Evolutionary conservation across 2,888 invertebrate species (phyloP).

Genomic region (Opisthograptis luteolata): DNA sequence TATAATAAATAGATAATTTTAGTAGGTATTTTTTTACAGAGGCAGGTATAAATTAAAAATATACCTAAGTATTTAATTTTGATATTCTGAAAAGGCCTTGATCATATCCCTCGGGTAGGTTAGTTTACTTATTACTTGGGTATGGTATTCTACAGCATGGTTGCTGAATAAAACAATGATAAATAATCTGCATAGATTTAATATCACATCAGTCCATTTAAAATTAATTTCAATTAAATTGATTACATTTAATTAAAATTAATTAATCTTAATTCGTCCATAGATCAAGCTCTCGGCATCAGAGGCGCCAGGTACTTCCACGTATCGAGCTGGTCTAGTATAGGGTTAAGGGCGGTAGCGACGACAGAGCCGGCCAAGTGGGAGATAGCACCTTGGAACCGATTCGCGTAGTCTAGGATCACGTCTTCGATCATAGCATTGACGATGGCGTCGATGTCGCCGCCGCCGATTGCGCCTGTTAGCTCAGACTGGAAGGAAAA

Average conservation of each 20-base stretch:
- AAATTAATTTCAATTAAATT: too few relatives aligned
- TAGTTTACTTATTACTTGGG: background rate
- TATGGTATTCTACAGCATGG: background rate
- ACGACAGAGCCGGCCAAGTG: conserved; percentile 31
- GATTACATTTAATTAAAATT: background rate
- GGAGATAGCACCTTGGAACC: conserved; percentile 67
- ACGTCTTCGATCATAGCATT: conserved; percentile 72
- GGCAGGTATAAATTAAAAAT: too few relatives aligned
- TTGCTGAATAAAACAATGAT: background rate
- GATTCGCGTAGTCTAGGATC: conserved; percentile 62
- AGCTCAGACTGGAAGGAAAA: conserved; percentile 58
- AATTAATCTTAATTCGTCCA: background rate
- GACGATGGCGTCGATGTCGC: conserved; percentile 70
- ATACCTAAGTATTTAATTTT: too few relatives aligned
- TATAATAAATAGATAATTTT: too few relatives aligned
- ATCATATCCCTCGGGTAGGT: too few relatives aligned
- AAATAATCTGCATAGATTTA: background rate
- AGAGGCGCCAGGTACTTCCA: conserved; percentile 64
- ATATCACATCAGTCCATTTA: conserved; percentile 1
- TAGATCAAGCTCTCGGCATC: conserved; percentile 39
- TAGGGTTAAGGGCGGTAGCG: conserved; percentile 51
- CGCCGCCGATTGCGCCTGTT: conserved; percentile 75
- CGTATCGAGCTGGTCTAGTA: conserved; percentile 63
- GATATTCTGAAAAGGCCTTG: too few relatives aligned
- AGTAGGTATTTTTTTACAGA: too few relatives aligned